Evolutionary conservation across 2,113 vertebrate species (phyloP), one percentile per base, ranked within the genome.

Genomic region (Pachypanchax playfairii): DNA sequence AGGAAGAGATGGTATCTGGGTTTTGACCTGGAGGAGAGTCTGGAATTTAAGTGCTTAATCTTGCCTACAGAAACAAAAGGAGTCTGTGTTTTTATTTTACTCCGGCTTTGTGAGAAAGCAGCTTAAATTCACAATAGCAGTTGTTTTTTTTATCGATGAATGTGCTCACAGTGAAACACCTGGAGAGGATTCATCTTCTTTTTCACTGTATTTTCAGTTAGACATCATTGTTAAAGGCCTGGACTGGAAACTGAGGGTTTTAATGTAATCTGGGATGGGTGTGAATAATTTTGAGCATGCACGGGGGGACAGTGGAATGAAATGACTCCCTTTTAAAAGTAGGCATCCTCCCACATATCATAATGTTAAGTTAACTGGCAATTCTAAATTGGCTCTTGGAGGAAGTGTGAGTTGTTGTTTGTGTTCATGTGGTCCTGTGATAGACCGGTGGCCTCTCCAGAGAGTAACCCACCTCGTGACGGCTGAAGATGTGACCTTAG

Each of bases 31-130:
- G 2, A 24, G 47, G 52, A 39, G 48, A 25, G 44, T 29, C 36
- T 72, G 49, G 56, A 68, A 68, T 83, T 49, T 53, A 76, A 42
- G 39, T 31, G 6, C 42, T 29, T 69, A 68, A 52, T 53, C 68
- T 44, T 71, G 51, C 26, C 70, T 33, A 50, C 53, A 60, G 39
- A 62, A 48, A 63, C 52, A 71, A 64, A 66, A 58, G 20, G 38
- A 25, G 36, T 57, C 2, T 43, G 1, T 9, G 24, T 56, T 18
- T 56, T 12, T 41, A 7, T 18, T 25, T 7, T 10, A 47, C 20
- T 31, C 14, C 11, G 12, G 33, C 29, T 50, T 50, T 50, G 28
- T 50, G 48, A 18, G 48, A 31, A 31, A 47, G 44, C 22, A 31
- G n/a, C 11, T 18, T 12, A 31, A 25, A 50, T 29, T 4, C 4